Base-by-base conservation (phyloP, 2,113 vertebrate genomes). In the Stegastes partitus region DNA sequence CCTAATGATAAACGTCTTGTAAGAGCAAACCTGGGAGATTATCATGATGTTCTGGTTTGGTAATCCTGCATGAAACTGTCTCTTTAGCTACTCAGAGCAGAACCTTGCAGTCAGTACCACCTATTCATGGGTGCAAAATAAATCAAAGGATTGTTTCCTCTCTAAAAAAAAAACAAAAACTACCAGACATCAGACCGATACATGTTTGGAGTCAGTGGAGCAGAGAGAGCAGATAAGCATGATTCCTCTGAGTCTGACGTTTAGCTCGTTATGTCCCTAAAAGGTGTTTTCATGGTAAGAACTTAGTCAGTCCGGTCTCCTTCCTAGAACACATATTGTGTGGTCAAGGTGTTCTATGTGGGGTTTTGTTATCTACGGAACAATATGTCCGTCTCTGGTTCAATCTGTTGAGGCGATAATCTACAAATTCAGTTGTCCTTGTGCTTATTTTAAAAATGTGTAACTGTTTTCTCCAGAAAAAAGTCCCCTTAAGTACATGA, bases 141-240 rank as follows among this genome's bases (percentile, higher is more conserved):
- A 75, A 72, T 62, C 34, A 72, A 58, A 69, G 28, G 42, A 79
- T 76, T 61, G 8, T 80, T 85, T 85, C 57, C 72, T 71, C 23
- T 65, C 4, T 39, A 23, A 69, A 68, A 75, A 42, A 9, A 34
- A 34, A 76, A 28, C 39, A 9, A 34, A 34, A 76, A 28, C 39
- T 34, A 68, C 11, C 65, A 58, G 59, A 63, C 55, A 19, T 62
- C 44, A 69, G 55, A 74, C 11, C 58, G 73, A 61, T 65, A 23
- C 15, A 19, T 42, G 18, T 59, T 45, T 77, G 64, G 51, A 83
- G 47, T 63, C 83, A 83, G 79, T 45, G 74, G 71, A 89, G 76
- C 85, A 84, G 56, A 88, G 63, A 79, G 70, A 74, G 80, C 85
- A 84, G 0, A 84, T 66, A 49, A 80, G 78, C 85, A 77, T 89